Percentiles rank a stretch among this genome's conserved stretches.
Evolutionary conservation across 2,113 vertebrate genomes (phyloP).

Genomic region (Isichthys henryi): DNA sequence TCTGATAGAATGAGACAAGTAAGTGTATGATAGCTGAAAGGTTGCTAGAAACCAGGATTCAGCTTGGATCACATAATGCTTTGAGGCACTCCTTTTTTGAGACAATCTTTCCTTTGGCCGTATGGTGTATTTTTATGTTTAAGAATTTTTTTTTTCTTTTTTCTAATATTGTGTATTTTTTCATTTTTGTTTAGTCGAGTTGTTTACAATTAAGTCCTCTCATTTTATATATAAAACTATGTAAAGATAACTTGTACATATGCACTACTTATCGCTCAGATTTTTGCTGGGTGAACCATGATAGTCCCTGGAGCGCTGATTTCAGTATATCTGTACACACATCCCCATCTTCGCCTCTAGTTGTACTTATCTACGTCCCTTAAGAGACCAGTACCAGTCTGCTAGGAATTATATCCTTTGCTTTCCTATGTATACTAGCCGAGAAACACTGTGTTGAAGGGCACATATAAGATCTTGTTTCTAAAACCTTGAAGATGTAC

Average conservation of each 20-base stretch:
- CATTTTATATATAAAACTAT: background rate
- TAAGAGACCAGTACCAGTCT: background rate
- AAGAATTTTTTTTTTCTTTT: background rate
- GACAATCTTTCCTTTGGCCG: background rate
- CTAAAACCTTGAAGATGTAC: background rate
- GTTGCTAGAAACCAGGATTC: background rate
- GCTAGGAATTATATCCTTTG: background rate
- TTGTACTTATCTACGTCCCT: background rate
- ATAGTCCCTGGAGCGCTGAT: background rate
- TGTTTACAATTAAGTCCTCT: background rate
- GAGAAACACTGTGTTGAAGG: background rate
- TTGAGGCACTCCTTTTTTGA: background rate
- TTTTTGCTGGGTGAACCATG: background rate
- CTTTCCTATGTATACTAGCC: background rate
- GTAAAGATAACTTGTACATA: background rate
- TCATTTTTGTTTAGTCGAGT: background rate
- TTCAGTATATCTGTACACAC: background rate
- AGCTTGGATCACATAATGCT: background rate
- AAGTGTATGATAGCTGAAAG: background rate
- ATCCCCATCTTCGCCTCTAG: background rate
- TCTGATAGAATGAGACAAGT: background rate
- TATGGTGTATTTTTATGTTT: background rate
- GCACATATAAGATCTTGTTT: background rate
- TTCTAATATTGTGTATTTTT: background rate
- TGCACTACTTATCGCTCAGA: background rate